Percentiles rank a stretch among this genome's conserved stretches.
phyloP scores from a whole-genome alignment of 1,140 invertebrate species.

The Psix sp. region DNA sequence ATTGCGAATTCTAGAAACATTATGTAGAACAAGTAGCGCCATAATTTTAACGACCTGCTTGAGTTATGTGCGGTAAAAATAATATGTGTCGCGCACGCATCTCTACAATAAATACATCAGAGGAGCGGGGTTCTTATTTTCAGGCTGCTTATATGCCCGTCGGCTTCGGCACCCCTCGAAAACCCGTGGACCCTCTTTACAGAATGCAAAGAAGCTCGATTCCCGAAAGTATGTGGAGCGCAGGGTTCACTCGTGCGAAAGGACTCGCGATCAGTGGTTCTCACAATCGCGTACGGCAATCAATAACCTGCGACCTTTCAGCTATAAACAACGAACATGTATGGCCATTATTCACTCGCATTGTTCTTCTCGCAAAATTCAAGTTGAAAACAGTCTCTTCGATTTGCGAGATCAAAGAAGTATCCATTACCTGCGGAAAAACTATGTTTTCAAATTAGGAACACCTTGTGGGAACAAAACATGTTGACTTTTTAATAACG shows the following conservation, averaged over 20 bases:
- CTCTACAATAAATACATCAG: slow-evolving; percentile 73
- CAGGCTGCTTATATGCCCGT: slow-evolving; percentile 11
- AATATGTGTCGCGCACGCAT: slow-evolving; percentile 73
- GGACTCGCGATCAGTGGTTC: slow-evolving; percentile 54
- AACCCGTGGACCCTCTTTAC: slow-evolving; percentile 53
- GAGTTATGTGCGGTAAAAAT: slow-evolving; percentile 75
- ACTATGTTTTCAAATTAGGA: slow-evolving; percentile 45
- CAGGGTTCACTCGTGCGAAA: slow-evolving; percentile 55
- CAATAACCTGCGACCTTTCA: slow-evolving; percentile 57
- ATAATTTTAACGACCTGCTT: slow-evolving; percentile 75
- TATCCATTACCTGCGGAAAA: slow-evolving; percentile 46
- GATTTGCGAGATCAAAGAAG: slow-evolving; percentile 31
- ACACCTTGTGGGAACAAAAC: slow-evolving; percentile 32
- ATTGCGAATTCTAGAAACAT: slow-evolving; percentile 56
- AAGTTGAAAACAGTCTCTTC: slow-evolving; percentile 43
- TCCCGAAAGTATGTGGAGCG: slow-evolving; percentile 67
- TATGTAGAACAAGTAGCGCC: slow-evolving; percentile 74
- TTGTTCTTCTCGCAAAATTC: slow-evolving; percentile 34
- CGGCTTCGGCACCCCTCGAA: slow-evolving; percentile 39
- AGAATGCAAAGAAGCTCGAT: slow-evolving; percentile 45
- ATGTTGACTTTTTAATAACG: slow-evolving; percentile 7
- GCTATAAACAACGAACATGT: slow-evolving; percentile 50
- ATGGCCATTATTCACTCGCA: slow-evolving; percentile 22
- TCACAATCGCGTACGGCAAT: slow-evolving; percentile 60
- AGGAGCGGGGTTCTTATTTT: slow-evolving; percentile 39